These are phyloP conservation scores for Onthophagus sagittarius DNA, from an alignment of 2,888 invertebrate genomes.

Conservation along the genomic window DNA sequence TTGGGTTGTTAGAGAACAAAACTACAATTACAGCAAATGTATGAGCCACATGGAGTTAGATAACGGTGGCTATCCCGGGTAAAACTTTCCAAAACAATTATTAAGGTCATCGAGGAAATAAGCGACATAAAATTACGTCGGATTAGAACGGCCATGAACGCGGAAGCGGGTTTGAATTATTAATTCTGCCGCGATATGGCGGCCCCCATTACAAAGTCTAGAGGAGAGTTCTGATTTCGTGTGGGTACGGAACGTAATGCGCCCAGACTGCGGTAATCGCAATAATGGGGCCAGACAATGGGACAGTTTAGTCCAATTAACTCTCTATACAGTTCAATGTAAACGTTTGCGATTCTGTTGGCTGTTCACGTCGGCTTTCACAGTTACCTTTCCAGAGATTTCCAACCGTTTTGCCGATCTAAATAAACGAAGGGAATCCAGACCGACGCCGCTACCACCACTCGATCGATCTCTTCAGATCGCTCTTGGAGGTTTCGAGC, in stretches of 20 bases:
- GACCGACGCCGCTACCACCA: not conserved
- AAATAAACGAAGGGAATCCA: not conserved
- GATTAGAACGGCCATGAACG: not conserved
- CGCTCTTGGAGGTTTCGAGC: slow-evolving; percentile 2
- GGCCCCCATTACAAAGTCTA: slow-evolving; percentile 2
- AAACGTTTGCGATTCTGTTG: slow-evolving; percentile 6
- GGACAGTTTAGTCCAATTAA: slow-evolving; percentile 14
- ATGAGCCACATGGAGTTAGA: not conserved
- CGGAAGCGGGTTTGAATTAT: slow-evolving; percentile 4
- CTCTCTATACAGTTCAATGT: slow-evolving; percentile 14
- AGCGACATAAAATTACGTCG: not conserved
- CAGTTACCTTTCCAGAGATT: not conserved
- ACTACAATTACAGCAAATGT: not conserved
- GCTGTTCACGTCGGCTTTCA: not conserved
- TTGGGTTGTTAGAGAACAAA: not conserved
- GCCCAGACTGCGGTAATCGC: slow-evolving; percentile 8
- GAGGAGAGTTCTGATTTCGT: not conserved
- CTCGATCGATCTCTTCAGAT: not conserved
- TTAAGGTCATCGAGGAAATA: not conserved
- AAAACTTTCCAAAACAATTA: not conserved
- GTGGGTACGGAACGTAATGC: not conserved
- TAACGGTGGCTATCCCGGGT: not conserved
- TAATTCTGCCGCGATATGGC: slow-evolving; percentile 6
- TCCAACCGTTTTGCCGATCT: not conserved
- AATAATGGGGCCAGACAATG: slow-evolving; percentile 11